Conservation (phyloP, 2,888 invertebrate species). For the Cheilosia vernalis region DNA sequence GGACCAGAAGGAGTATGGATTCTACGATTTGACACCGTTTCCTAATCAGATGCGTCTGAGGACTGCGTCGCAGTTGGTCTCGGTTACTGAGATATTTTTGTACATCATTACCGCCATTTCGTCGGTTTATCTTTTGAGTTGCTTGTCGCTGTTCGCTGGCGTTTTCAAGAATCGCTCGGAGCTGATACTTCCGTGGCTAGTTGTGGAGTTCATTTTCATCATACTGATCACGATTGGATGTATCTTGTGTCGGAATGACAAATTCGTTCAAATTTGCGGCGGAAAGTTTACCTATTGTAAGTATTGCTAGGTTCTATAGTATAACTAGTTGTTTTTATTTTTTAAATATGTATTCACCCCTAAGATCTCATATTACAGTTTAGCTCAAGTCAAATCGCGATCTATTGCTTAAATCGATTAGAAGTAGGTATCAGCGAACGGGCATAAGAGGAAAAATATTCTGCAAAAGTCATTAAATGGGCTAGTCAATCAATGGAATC, state of each 20-base stretch:
- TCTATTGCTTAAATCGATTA: too few relatives aligned
- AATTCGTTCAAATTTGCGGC: constrained; percentile 79
- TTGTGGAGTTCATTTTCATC: constrained; percentile 80
- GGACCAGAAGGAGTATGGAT: constrained; percentile 82
- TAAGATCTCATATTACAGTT: too few relatives aligned
- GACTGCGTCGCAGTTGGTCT: constrained; percentile 80
- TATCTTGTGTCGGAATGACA: constrained; percentile 80
- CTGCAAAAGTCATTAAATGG: too few relatives aligned
- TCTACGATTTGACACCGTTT: constrained; percentile 81
- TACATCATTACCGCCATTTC: constrained; percentile 79
- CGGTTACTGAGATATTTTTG: constrained; percentile 80
- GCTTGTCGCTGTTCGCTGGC: constrained; percentile 81
- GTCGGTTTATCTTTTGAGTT: constrained; percentile 80
- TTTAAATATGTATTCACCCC: too few relatives aligned
- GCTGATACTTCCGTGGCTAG: constrained; percentile 82
- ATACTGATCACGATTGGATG: constrained; percentile 78
- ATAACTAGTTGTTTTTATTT: not conserved
- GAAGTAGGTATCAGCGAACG: too few relatives aligned
- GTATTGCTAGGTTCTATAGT: constrained; percentile 67
- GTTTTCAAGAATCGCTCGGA: constrained; percentile 81
- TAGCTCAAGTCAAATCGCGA: too few relatives aligned
- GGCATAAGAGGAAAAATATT: too few relatives aligned
- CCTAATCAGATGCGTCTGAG: constrained; percentile 81
- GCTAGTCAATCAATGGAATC: too few relatives aligned
- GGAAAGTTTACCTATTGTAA: constrained; percentile 81